Conservation (phyloP, 2,797 vertebrate species). For the Propithecus perrieri region DNA sequence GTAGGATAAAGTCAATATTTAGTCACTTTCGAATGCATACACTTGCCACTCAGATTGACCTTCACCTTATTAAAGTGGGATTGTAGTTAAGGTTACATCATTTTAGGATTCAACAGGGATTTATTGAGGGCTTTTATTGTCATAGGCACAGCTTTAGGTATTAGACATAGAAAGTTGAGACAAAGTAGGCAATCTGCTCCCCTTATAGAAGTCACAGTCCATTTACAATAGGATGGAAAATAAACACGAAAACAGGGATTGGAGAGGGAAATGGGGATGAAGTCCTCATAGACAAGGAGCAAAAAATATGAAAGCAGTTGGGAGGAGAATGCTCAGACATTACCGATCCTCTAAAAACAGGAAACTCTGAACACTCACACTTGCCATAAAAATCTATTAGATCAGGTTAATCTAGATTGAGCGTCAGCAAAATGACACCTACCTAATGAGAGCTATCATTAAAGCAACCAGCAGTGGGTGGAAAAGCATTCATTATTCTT, state of each 20-base stretch:
- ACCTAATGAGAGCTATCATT: conserved; percentile 49
- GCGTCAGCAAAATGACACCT: conserved; percentile 50
- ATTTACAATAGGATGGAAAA: background rate
- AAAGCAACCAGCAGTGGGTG: conserved; percentile 48
- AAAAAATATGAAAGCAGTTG: background rate
- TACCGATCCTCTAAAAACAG: background rate
- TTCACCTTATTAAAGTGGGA: background rate
- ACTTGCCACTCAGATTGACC: background rate
- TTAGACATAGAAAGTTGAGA: background rate
- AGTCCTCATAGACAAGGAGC: background rate
- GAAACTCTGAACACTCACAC: conserved; percentile 45
- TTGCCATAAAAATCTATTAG: conserved; percentile 34
- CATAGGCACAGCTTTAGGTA: background rate
- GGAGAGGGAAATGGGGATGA: background rate
- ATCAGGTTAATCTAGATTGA: conserved; percentile 33
- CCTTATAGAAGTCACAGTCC: background rate
- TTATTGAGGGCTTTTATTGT: background rate
- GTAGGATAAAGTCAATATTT: background rate
- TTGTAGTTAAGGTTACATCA: background rate
- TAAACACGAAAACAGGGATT: background rate
- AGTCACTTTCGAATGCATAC: background rate
- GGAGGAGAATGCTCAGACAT: background rate
- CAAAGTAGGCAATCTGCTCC: background rate
- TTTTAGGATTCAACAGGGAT: background rate
- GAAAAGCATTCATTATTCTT: conserved; percentile 52